Evolutionary conservation across 37 sponge, comb jelly and placozoan species (phyloP), one percentile per base, ranked within the genome.

Genomic region (Chondrosia reniformis): DNA sequence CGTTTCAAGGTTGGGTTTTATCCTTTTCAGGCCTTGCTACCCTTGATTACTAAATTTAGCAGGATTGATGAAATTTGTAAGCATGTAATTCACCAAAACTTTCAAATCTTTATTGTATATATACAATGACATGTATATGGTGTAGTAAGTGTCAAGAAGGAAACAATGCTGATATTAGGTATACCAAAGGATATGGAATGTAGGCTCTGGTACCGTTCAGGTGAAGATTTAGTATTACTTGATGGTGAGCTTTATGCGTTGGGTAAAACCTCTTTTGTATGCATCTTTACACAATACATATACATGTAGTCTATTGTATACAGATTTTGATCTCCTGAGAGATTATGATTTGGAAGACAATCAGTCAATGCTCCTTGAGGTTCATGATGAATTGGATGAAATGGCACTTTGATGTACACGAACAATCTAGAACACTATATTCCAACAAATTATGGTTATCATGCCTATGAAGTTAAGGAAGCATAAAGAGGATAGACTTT

Each of bases 181-280:
- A 46, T 93, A 6, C 28, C 61, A 3, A 44, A 59, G 25, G 83
- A 84, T 25, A 69, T 61, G 0, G 92, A 86, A 64, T 79, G 77
- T 67, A 77, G 97, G 0, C 57, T 97, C 22, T 97, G 92, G 92
- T 85, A 85, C 25, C 83, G 86, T 33, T 90, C n/a, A 85, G 81
- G 88, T 88, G 92, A 86, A 83, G 38, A 72, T 80, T 79, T 67
- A 86, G 0, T 94, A 88, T 56, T 91, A 94, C 38, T 81, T 19
- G 21, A 36, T 64, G 34, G 33, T 34, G 33, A 36, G 66, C 33
- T 32, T 31, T 4, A 34, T 3, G 21, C 34, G n/a, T n/a, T n/a
- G n/a, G n/a, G n/a, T n/a, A n/a, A n/a, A n/a, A n/a, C n/a, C n/a
- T n/a, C n/a, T n/a, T n/a, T n/a, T n/a, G n/a, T n/a, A n/a, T n/a